These are phyloP conservation scores for Arrhamphus sclerolepis DNA, from an alignment of 2,797 vertebrate species.

Conservation along the genomic window DNA sequence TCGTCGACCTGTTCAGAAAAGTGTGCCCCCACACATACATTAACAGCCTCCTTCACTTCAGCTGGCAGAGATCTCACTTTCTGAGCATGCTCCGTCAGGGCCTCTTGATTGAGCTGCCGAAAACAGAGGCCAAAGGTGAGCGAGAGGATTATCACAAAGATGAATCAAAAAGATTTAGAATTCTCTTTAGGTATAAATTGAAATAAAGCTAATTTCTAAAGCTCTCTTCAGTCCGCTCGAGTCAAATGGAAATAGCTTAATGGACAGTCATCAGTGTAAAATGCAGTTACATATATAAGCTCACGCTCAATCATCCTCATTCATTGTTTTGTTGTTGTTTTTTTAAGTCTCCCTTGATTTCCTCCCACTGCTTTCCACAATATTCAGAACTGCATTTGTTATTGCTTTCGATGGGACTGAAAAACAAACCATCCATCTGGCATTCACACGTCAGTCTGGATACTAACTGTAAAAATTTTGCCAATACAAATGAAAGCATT, in stretches of 20 bases:
- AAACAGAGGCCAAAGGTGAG: conserved; percentile 33
- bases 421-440: conserved; percentile 64
- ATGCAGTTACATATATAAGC: neutral
- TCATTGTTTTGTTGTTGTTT: conserved; percentile 22
- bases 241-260: no score
- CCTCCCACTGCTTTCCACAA: conserved; percentile 29
- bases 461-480: conserved; percentile 32
- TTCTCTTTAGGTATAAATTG: no score
- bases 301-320: conserved; percentile 14
- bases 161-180: no score
- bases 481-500: conserved; percentile 45
- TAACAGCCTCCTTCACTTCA: conserved; percentile 83
- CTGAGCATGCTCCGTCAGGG: conserved; percentile 79
- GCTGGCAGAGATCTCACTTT: conserved; percentile 79
- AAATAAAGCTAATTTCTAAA: no score
- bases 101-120: conserved; percentile 87
- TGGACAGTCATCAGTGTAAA: no score
- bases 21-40: conserved; percentile 73
- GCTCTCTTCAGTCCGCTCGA: no score
- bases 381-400: conserved; percentile 37
- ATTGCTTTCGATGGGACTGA: conserved; percentile 43
- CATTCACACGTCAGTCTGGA: conserved; percentile 48
- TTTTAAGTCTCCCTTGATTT: conserved; percentile 18
- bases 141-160: no score
- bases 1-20: conserved; percentile 78